Conservation (phyloP, 2,797 vertebrate genomes). For the Poecilia gillii region DNA sequence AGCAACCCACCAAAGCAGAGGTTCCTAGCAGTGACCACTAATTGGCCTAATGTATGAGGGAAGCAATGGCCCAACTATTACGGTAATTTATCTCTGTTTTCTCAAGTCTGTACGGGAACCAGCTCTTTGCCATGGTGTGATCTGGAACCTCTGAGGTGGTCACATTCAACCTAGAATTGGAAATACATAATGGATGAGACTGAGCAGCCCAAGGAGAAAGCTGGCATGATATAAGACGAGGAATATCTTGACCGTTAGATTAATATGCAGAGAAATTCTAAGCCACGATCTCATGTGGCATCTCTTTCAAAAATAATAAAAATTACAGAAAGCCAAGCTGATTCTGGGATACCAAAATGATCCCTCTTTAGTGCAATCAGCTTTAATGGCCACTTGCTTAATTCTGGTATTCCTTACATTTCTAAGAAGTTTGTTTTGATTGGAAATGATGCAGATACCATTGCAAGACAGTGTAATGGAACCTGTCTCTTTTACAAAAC, state of each 20-base stretch:
- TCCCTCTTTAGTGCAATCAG: conserved; percentile 41
- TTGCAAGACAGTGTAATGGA: neutral
- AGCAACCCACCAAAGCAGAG: conserved; percentile 54
- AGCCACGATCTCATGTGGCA: conserved; percentile 51
- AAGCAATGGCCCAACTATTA: conserved; percentile 54
- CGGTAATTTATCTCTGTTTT: conserved; percentile 45
- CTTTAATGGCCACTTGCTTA: conserved; percentile 39
- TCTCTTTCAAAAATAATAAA: conserved; percentile 27
- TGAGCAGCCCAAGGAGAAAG: conserved; percentile 58
- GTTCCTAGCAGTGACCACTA: conserved; percentile 59
- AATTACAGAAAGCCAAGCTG: conserved; percentile 38
- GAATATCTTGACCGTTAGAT: conserved; percentile 62
- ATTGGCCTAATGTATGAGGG: conserved; percentile 73
- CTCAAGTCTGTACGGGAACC: conserved; percentile 42
- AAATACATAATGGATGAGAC: conserved; percentile 76
- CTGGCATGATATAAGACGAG: conserved; percentile 68
- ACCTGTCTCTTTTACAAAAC: no score
- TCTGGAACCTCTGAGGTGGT: conserved; percentile 56
- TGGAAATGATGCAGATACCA: neutral
- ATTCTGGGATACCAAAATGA: conserved; percentile 40
- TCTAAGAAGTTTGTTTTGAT: neutral
- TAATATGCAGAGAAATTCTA: conserved; percentile 63
- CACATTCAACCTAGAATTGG: conserved; percentile 65
- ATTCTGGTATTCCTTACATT: conserved; percentile 9
- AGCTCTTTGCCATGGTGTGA: conserved; percentile 39